These are phyloP conservation scores for Trematocara marginatum DNA, from an alignment of 2,113 vertebrate genomes.

Conservation along the genomic window DNA sequence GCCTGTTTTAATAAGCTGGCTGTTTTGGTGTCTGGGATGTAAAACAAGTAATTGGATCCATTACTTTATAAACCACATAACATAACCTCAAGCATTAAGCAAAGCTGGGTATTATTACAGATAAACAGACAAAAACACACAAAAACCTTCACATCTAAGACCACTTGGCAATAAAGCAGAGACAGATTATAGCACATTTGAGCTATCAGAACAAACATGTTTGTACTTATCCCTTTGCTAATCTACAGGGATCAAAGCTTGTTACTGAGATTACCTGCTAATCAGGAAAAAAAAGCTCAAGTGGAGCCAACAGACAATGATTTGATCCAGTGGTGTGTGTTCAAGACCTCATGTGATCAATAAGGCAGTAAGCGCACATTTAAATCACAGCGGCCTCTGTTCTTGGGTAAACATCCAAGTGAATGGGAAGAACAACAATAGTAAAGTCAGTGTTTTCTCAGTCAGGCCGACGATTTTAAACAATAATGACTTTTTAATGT, in stretches of 20 bases:
- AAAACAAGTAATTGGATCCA: constrained; percentile 8
- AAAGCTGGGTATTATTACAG: constrained; percentile 9
- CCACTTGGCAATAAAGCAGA: constrained; percentile 9
- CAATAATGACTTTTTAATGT: constrained; percentile 99
- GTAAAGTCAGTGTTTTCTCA: constrained; percentile 94
- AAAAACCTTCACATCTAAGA: constrained; percentile 2
- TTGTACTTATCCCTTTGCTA: constrained; percentile 60
- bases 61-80: constrained; percentile 8
- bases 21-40: background rate
- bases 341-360: constrained; percentile 77
- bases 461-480: constrained; percentile 93
- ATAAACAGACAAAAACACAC: constrained; percentile 1
- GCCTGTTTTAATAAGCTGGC: background rate
- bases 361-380: constrained; percentile 78
- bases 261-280: constrained; percentile 79
- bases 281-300: constrained; percentile 73
- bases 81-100: background rate
- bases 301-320: constrained; percentile 57
- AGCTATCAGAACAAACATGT: constrained; percentile 53
- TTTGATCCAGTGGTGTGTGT: constrained; percentile 12
- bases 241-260: constrained; percentile 70
- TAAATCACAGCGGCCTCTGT: constrained; percentile 85
- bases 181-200: constrained; percentile 26
- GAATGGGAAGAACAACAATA: constrained; percentile 92
- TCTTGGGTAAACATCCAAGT: constrained; percentile 87